Conservation (phyloP, 2,113 vertebrate genomes). For the Thunnus maccoyii region DNA sequence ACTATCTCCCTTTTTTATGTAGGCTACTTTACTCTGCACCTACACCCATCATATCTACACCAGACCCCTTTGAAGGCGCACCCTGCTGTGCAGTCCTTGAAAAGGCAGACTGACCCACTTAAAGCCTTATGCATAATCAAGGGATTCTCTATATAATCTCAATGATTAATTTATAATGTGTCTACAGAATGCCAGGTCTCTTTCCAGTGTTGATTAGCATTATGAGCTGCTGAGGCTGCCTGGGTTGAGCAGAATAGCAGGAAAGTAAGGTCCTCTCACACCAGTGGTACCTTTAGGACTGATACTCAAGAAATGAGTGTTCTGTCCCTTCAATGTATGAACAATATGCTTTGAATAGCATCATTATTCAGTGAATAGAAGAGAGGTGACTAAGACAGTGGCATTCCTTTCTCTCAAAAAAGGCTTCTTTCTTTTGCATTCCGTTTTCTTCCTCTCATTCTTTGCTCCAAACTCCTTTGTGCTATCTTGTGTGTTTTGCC, state of each 20-base stretch:
- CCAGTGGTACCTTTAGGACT: conserved; percentile 14
- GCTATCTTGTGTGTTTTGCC: not conserved
- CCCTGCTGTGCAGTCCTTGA: conserved; percentile 14
- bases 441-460: not conserved
- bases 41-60: conserved; percentile 7
- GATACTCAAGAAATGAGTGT: conserved; percentile 28
- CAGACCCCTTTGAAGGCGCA: conserved; percentile 7
- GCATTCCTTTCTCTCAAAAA: not conserved
- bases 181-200: conserved; percentile 50
- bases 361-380: not conserved
- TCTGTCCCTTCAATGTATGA: not conserved
- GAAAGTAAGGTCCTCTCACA: not conserved
- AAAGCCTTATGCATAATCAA: conserved; percentile 58
- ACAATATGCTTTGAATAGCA: conserved; percentile 25
- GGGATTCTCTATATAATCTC: conserved; percentile 53
- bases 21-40: not conserved
- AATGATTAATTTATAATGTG: conserved; percentile 74
- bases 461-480: not conserved
- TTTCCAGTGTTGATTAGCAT: conserved; percentile 57
- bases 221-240: conserved; percentile 29
- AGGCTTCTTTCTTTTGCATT: not conserved
- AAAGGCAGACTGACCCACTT: conserved; percentile 65
- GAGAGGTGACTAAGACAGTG: not conserved
- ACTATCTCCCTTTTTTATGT: not conserved
- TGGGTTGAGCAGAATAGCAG: conserved; percentile 5